phyloP scores from a whole-genome alignment of 2,113 vertebrate species.

The Sardina pilchardus region DNA sequence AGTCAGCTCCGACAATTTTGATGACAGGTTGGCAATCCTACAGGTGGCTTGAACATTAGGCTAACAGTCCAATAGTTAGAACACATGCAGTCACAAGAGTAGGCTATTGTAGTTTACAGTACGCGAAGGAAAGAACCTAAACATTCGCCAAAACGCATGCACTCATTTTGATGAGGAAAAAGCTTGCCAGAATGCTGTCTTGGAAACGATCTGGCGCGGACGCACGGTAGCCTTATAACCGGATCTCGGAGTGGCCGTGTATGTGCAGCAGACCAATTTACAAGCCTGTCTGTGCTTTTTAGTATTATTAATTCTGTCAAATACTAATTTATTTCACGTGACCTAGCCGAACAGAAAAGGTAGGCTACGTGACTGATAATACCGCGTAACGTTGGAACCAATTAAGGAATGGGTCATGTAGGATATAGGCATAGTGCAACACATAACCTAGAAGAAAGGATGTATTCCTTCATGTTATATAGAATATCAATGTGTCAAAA shows the following conservation, averaged over 20 bases:
- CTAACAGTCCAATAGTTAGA: not conserved
- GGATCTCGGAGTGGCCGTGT: not conserved
- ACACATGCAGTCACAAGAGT: not conserved
- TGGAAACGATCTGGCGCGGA: not conserved
- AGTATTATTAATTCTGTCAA: too few species aligned
- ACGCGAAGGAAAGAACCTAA: not conserved
- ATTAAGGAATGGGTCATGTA: too few species aligned
- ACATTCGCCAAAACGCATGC: not conserved
- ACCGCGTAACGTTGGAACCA: too few species aligned
- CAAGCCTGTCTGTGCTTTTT: not conserved
- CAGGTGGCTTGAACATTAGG: not conserved
- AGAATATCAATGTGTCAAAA: too few species aligned
- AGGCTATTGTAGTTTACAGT: not conserved
- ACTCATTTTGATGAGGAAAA: not conserved
- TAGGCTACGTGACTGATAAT: too few species aligned
- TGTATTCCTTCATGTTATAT: too few species aligned
- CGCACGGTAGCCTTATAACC: not conserved
- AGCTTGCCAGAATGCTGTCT: not conserved
- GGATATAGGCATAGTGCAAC: too few species aligned
- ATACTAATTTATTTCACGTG: not conserved
- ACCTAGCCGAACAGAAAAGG: not conserved
- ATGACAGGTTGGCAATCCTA: not conserved
- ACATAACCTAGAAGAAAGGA: too few species aligned
- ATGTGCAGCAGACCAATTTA: not conserved
- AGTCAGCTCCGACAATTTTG: not conserved